Evolutionary conservation across 1,140 invertebrate species (phyloP).

Genomic region (Drosophila bocqueti): DNA sequence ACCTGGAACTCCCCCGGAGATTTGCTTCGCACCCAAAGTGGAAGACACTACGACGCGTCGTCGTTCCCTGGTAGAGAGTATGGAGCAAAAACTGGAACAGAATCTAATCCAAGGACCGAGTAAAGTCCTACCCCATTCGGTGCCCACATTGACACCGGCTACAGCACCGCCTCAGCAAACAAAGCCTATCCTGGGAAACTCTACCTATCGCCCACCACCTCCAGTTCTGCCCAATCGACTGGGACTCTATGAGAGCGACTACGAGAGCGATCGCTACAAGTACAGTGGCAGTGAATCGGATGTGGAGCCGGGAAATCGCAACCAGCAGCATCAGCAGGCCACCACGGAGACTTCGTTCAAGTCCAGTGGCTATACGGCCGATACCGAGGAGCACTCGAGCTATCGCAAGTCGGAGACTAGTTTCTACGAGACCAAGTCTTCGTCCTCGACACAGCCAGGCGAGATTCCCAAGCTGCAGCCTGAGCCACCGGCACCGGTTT

Average conservation of each 20-base stretch:
- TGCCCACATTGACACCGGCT: slow-evolving; percentile 78
- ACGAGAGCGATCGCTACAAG: slow-evolving; percentile 91
- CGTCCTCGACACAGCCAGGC: slow-evolving; percentile 21
- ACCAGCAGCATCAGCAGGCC: slow-evolving; percentile 85
- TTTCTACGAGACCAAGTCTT: slow-evolving; percentile 67
- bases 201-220: slow-evolving; percentile 82
- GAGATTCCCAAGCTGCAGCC: slow-evolving; percentile 41
- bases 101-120: slow-evolving; percentile 86
- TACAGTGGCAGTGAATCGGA: slow-evolving; percentile 89
- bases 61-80: slow-evolving; percentile 87
- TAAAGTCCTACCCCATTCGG: slow-evolving; percentile 86
- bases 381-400: slow-evolving; percentile 88
- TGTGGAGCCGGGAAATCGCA: slow-evolving; percentile 87
- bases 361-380: slow-evolving; percentile 90
- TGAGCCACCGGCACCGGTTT: slow-evolving; percentile 59
- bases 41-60: slow-evolving; percentile 73
- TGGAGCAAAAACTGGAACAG: slow-evolving; percentile 87
- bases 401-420: slow-evolving; percentile 79
- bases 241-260: slow-evolving; percentile 88
- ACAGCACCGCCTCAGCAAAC: slow-evolving; percentile 19
- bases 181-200: slow-evolving; percentile 1
- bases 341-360: slow-evolving; percentile 69
- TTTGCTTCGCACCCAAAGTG: slow-evolving; percentile 86
- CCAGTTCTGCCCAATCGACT: slow-evolving; percentile 88
- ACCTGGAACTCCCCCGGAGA: slow-evolving; percentile 89